Evolutionary conservation across 2,888 invertebrate species (phyloP).

Genomic region (Emmelina monodactyla): DNA sequence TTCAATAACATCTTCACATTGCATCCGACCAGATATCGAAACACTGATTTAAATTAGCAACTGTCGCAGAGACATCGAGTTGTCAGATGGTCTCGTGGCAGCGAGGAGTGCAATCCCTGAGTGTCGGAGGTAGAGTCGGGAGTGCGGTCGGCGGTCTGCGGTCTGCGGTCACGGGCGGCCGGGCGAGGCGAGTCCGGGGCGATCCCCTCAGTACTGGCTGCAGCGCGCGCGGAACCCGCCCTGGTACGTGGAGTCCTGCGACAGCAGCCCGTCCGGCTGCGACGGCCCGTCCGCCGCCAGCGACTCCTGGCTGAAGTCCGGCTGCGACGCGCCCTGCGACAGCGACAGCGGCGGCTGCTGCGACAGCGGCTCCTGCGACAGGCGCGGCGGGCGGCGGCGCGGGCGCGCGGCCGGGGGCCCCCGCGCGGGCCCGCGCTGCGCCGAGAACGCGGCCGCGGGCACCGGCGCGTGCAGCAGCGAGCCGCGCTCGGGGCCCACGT

Average conservation of each 20-base stretch:
- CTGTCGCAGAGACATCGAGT: too few species aligned
- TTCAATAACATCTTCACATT: too few species aligned
- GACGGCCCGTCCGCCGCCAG: constrained; percentile 88
- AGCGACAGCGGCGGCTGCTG: constrained; percentile 75
- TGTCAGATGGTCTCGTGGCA: too few species aligned
- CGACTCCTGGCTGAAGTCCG: constrained; percentile 82
- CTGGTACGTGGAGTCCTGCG: constrained; percentile 90
- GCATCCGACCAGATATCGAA: too few species aligned
- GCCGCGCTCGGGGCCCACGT: constrained; percentile 86
- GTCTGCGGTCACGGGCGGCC: constrained; percentile 85
- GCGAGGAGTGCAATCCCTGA: too few species aligned
- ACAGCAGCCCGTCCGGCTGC: constrained; percentile 93
- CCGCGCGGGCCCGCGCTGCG: constrained; percentile 76
- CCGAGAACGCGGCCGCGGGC: constrained; percentile 93
- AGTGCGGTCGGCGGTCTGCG: constrained; percentile 24
- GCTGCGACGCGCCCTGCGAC: constrained; percentile 77
- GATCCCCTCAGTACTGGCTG: constrained; percentile 85
- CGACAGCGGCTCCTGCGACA: constrained; percentile 76
- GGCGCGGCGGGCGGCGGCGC: constrained; percentile 64
- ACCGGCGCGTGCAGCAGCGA: constrained; percentile 83
- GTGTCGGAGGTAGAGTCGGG: too few species aligned
- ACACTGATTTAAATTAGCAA: too few species aligned
- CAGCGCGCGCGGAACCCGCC: constrained; percentile 74
- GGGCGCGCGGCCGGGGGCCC: constrained; percentile 79
- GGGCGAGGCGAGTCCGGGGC: too few species aligned